These are phyloP conservation scores for Hippocampus barbouri DNA, from an alignment of 2,113 vertebrate genomes.

Conservation along the genomic window DNA sequence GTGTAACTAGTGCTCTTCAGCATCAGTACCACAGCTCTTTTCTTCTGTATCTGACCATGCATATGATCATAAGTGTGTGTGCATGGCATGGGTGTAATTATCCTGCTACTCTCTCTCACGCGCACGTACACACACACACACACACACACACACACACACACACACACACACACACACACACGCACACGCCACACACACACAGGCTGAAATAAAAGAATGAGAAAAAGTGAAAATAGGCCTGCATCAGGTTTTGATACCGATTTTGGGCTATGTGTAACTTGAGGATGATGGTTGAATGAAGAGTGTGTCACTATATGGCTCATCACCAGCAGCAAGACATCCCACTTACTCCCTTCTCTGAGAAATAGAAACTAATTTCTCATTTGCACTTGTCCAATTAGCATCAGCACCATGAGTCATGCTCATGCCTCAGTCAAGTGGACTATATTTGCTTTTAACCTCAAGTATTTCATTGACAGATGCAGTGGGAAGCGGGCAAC, in stretches of 20 bases:
- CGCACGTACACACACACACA: neutral
- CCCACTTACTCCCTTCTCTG: neutral
- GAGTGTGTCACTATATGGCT: constrained; percentile 31
- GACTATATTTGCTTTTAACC: constrained; percentile 4
- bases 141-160: neutral
- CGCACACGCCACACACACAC: neutral
- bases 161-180: constrained; percentile 1
- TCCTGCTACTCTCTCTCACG: neutral
- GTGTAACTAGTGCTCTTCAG: constrained; percentile 25
- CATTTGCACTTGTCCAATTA: constrained; percentile 1
- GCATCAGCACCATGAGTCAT: constrained; percentile 2
- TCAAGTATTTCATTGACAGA: constrained; percentile 26
- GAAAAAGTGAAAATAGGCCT: constrained; percentile 8
- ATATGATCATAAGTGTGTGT: constrained; percentile 11
- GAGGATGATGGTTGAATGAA: constrained; percentile 22
- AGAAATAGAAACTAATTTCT: constrained; percentile 19
- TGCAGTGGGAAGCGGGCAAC: constrained; percentile 13
- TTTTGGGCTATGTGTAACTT: constrained; percentile 29
- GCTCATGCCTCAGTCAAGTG: constrained; percentile 8
- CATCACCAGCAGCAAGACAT: constrained; percentile 15
- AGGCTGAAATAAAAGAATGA: constrained; percentile 20
- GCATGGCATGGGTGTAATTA: constrained; percentile 14
- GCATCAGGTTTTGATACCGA: neutral
- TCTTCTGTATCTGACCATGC: constrained; percentile 19
- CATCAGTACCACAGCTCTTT: constrained; percentile 21